Evolutionary conservation across 2,888 invertebrate species (phyloP).

Genomic region (Drepana falcataria): DNA sequence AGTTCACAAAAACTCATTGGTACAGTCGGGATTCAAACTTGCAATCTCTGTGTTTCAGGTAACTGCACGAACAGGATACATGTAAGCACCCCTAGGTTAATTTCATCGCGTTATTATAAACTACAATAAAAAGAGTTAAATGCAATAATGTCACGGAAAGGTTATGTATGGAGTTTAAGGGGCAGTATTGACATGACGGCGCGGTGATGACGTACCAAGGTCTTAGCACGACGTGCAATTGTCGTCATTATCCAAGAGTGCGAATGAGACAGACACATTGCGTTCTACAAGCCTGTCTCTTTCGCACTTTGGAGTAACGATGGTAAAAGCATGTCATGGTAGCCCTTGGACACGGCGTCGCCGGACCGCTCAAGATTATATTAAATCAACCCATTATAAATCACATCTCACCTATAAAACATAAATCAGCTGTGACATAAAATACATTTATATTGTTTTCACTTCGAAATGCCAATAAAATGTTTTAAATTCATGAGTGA

Average conservation of each 20-base stretch:
- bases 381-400: constrained; percentile 64
- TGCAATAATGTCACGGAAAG: neutral
- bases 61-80: neutral
- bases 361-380: constrained; percentile 49
- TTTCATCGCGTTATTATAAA: neutral
- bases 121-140: neutral
- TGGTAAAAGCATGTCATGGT: too few species aligned
- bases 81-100: neutral
- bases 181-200: neutral
- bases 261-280: too few species aligned
- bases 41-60: too few species aligned
- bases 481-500: constrained; percentile 71
- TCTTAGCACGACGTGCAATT: too few species aligned
- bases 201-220: constrained; percentile 14
- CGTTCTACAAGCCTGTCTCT: too few species aligned
- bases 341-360: constrained; percentile 18
- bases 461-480: constrained; percentile 72
- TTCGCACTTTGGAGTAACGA: too few species aligned
- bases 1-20: too few species aligned
- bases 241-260: too few species aligned
- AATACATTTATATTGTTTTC: constrained; percentile 77
- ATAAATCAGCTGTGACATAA: constrained; percentile 73
- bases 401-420: constrained; percentile 73
- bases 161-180: neutral
- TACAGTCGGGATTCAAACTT: too few species aligned